phyloP scores from a whole-genome alignment of 2,113 vertebrate species.

The Rhadina sibilatrix region DNA sequence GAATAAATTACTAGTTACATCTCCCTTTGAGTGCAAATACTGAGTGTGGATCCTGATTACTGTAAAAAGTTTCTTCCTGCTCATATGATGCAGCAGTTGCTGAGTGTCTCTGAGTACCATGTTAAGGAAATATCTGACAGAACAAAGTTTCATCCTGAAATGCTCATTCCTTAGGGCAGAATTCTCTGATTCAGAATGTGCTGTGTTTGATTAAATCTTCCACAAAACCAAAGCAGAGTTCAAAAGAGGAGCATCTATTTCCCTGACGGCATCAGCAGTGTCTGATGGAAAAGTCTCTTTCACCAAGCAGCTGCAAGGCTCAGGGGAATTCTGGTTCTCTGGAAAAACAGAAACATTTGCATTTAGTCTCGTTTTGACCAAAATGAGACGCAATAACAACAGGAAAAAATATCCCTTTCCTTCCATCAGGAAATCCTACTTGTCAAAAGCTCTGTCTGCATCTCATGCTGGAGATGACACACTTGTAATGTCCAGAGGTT shows the following conservation, averaged over 20 bases:
- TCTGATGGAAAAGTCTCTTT: conserved; percentile 13
- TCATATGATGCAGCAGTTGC: not conserved
- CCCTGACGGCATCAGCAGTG: not conserved
- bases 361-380: not conserved
- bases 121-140: not conserved
- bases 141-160: conserved; percentile 1
- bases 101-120: not conserved
- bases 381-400: not conserved
- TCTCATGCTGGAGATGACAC: not conserved
- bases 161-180: not conserved
- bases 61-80: not conserved
- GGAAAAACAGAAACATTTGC: not conserved
- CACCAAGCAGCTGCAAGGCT: not conserved
- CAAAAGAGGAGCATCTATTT: conserved; percentile 22
- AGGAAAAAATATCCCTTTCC: not conserved
- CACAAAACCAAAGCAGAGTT: conserved; percentile 18
- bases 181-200: not conserved
- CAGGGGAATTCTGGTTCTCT: not conserved
- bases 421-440: not conserved
- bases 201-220: conserved; percentile 30
- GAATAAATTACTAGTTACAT: not conserved
- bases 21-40: not conserved
- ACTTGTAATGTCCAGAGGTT: not conserved
- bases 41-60: not conserved
- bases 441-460: not conserved